Conservation (phyloP, 1,140 invertebrate genomes). For the Saxidomus purpurata region DNA sequence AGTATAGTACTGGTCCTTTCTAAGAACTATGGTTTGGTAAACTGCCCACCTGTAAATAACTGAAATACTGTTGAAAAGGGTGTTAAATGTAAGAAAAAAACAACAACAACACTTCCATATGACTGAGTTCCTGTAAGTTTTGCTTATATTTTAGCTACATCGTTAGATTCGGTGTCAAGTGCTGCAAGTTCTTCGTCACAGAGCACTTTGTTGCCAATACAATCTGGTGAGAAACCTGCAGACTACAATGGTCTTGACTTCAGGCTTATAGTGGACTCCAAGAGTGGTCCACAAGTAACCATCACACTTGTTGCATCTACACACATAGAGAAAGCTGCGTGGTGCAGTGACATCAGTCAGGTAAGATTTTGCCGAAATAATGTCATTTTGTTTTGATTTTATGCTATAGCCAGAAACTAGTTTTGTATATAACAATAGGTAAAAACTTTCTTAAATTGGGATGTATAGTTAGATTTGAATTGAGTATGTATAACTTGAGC, state of each 20-base stretch:
- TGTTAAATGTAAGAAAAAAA: no score
- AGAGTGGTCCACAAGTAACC: constrained; percentile 88
- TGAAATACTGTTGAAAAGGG: no score
- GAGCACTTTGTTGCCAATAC: constrained; percentile 75
- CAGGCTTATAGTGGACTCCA: constrained; percentile 91
- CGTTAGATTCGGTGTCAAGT: constrained; percentile 83
- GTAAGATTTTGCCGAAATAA: constrained; percentile 85
- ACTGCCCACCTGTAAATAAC: neutral
- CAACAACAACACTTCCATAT: no score
- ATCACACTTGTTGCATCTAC: constrained; percentile 94
- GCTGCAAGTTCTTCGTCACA: constrained; percentile 80
- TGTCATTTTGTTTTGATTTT: no score
- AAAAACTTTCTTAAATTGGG: no score
- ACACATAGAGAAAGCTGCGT: constrained; percentile 96
- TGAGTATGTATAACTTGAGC: no score
- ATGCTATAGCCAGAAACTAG: no score
- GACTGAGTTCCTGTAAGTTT: no score
- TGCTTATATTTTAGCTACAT: constrained; percentile 79
- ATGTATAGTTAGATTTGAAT: no score
- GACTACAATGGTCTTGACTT: constrained; percentile 94
- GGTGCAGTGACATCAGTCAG: constrained; percentile 97
- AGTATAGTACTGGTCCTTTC: no score
- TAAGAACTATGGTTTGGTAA: no score
- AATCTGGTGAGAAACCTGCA: constrained; percentile 76
- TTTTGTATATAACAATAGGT: no score